phyloP scores from a whole-genome alignment of 2,888 invertebrate species.

The Acanthosepion pharaonis region DNA sequence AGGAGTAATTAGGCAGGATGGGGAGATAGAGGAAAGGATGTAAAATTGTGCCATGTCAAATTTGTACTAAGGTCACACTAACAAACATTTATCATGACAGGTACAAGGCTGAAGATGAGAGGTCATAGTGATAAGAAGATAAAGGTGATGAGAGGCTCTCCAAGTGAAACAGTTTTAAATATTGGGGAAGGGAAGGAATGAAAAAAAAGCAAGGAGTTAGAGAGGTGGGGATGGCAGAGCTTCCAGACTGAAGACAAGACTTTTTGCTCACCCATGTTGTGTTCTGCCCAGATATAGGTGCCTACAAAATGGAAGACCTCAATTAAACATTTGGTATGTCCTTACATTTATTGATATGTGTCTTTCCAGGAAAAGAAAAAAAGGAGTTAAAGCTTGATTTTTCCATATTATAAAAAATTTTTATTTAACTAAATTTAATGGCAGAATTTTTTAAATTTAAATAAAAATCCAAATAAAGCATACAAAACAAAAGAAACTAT shows the following conservation, averaged over 20 bases:
- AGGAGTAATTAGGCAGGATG: background rate
- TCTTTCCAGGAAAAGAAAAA: background rate
- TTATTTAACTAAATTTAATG: background rate
- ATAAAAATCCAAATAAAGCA: background rate
- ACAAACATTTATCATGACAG: background rate
- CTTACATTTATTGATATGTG: background rate
- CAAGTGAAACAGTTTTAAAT: background rate
- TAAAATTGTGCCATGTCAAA: background rate
- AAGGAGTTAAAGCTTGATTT: background rate
- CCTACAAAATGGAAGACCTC: conserved; percentile 68
- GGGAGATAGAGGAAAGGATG: background rate
- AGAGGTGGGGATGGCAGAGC: background rate
- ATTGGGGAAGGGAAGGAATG: background rate
- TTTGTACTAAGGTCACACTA: background rate
- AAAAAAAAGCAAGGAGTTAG: background rate
- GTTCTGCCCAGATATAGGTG: conserved; percentile 12
- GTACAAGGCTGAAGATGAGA: background rate
- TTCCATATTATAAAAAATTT: background rate
- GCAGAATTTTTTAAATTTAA: background rate
- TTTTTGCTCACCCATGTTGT: conserved; percentile 25
- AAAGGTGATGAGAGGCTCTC: background rate
- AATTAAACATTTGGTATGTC: conserved; percentile 35
- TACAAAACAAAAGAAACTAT: background rate
- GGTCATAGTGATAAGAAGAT: background rate
- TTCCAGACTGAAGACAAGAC: conserved; percentile 36